Evolutionary conservation across 30 jellyfish, hydroid and myxozoan species (phyloP).

Genomic region (Hydra vulgaris): DNA sequence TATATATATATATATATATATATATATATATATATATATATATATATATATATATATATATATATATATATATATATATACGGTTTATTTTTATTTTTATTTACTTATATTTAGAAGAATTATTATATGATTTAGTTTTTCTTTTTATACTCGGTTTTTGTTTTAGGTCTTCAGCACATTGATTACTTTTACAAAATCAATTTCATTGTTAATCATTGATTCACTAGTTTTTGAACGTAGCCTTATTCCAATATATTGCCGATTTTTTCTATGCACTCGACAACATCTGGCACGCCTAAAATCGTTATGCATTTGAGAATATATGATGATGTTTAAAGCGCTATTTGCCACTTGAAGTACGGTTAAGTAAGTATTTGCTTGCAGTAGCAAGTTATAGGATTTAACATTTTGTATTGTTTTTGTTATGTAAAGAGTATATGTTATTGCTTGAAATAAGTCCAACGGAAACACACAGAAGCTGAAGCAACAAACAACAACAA

Average conservation of each 20-base stretch:
- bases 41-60: too few relatives aligned
- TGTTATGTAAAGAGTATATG: conserved; percentile 23
- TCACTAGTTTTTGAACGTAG: not conserved
- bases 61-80: too few relatives aligned
- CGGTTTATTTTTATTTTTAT: too few relatives aligned
- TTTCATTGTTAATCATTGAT: not conserved
- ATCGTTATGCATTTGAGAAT: conserved; percentile 37
- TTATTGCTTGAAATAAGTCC: conserved; percentile 45
- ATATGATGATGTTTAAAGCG: conserved; percentile 44
- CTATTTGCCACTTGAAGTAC: conserved; percentile 41
- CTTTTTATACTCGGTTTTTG: too few relatives aligned
- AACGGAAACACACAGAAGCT: conserved; percentile 66
- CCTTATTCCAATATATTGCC: not conserved
- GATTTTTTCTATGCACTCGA: not conserved
- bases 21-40: too few relatives aligned
- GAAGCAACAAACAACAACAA: conserved; percentile 38
- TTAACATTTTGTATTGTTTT: not conserved
- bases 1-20: too few relatives aligned
- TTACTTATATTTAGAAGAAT: too few relatives aligned
- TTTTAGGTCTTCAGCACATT: not conserved
- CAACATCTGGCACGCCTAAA: conserved; percentile 12
- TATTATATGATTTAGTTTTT: too few relatives aligned
- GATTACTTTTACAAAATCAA: not conserved
- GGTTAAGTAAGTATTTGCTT: conserved; percentile 32
- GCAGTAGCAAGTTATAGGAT: conserved; percentile 29